Evolutionary conservation across 2,113 vertebrate species (phyloP).

Genomic region (Himantopus leucocephalus): DNA sequence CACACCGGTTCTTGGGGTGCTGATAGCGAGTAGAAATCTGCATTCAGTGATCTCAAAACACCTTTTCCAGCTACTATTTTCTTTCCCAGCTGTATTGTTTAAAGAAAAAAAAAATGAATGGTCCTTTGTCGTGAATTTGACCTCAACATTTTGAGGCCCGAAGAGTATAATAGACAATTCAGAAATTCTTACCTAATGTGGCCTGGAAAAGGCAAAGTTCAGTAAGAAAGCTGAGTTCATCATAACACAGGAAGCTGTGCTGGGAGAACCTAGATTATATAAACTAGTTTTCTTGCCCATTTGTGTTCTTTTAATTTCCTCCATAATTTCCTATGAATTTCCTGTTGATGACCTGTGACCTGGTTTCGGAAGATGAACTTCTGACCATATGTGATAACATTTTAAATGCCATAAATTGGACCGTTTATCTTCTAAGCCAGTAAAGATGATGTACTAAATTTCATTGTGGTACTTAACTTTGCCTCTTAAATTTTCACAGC

Average conservation of each 20-base stretch:
- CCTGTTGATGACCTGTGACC: conserved; percentile 41
- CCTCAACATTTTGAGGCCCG: background rate
- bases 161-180: conserved; percentile 28
- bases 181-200: background rate
- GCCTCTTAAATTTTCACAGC: background rate
- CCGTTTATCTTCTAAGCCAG: background rate
- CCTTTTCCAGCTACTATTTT: background rate
- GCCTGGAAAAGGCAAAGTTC: conserved; percentile 27
- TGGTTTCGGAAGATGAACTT: conserved; percentile 25
- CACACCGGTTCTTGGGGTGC: background rate
- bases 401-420: background rate
- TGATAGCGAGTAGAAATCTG: background rate
- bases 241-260: conserved; percentile 45
- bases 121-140: background rate
- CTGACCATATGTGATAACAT: background rate
- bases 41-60: background rate
- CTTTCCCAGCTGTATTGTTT: background rate
- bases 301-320: conserved; percentile 49
- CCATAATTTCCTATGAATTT: conserved; percentile 57
- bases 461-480: background rate
- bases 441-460: background rate
- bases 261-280: conserved; percentile 16
- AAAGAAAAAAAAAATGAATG: background rate
- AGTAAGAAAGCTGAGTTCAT: conserved; percentile 13
- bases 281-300: conserved; percentile 12